phyloP scores from a whole-genome alignment of 37 sponge, comb jelly and placozoan species.

The Corticium candelabrum region DNA sequence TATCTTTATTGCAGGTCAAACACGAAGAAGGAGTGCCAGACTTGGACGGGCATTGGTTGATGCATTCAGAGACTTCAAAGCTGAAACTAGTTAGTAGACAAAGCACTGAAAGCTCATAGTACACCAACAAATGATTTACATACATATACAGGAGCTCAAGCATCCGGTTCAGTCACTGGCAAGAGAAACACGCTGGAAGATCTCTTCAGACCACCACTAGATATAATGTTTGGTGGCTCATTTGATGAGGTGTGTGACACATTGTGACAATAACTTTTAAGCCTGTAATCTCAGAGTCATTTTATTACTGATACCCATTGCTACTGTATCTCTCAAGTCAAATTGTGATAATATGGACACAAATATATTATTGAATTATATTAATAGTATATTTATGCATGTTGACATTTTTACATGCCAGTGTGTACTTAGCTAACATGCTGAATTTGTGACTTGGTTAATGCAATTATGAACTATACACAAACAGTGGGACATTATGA shows the following conservation, averaged over 20 bases:
- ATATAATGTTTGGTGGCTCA: constrained; percentile 60
- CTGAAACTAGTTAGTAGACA: not conserved
- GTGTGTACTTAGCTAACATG: no score
- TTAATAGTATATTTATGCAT: no score
- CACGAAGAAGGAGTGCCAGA: not conserved
- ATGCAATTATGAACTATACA: no score
- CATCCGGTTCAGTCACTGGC: not conserved
- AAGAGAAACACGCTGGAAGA: constrained; percentile 41
- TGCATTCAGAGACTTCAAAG: not conserved
- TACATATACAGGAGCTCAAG: constrained; percentile 3
- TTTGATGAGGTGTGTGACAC: constrained; percentile 48
- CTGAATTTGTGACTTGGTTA: no score
- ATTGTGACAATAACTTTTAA: not conserved
- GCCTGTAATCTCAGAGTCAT: not conserved
- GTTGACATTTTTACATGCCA: no score
- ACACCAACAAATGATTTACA: no score
- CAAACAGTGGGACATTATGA: no score
- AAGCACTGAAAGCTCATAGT: not conserved
- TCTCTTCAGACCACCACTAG: constrained; percentile 70
- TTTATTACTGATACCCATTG: no score
- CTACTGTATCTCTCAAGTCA: no score
- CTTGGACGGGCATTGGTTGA: not conserved
- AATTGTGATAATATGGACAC: no score
- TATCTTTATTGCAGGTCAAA: not conserved
- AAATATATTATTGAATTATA: no score